Percentiles rank a stretch among this genome's conserved stretches.
These are phyloP conservation scores for Cladopsammia gracilis DNA, from an alignment of 64 coral and sea anemone species.

Conservation along the genomic window DNA sequence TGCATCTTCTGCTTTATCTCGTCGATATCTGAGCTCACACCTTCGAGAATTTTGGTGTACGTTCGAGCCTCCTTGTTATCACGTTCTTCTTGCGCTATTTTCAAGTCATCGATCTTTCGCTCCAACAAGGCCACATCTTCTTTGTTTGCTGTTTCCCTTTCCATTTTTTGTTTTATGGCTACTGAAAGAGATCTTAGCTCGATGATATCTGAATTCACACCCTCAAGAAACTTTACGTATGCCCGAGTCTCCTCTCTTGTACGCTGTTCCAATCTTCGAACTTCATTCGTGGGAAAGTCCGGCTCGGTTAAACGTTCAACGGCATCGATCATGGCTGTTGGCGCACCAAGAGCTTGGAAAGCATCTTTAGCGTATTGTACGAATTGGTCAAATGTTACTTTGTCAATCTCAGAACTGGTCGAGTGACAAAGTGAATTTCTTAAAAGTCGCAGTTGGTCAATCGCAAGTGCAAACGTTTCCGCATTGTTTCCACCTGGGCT, in stretches of 20 bases:
- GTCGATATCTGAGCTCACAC: too few relatives aligned
- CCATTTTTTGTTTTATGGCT: too few relatives aligned
- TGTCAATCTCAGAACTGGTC: not conserved
- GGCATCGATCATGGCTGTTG: not conserved
- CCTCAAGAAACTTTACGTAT: not conserved
- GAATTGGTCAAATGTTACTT: not conserved
- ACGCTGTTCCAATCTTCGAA: not conserved
- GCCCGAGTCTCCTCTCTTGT: not conserved
- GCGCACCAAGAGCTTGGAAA: not conserved
- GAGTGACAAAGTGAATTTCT: conserved; percentile 9
- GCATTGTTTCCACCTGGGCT: conserved; percentile 12
- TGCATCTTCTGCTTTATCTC: too few relatives aligned
- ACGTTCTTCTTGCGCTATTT: too few relatives aligned
- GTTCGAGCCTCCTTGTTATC: too few relatives aligned
- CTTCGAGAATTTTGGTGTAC: too few relatives aligned
- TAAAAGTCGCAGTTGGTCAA: conserved; percentile 16
- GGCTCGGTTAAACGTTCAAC: not conserved
- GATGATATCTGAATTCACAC: not conserved
- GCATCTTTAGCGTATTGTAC: conserved; percentile 5
- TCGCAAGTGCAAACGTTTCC: conserved; percentile 6
- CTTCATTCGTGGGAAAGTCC: conserved; percentile 30
- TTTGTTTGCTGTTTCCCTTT: not conserved
- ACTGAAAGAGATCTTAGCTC: not conserved
- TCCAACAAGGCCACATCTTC: not conserved
- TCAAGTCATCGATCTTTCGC: not conserved